phyloP scores from a whole-genome alignment of 2,797 vertebrate genomes.

The Lacerta viridis region DNA sequence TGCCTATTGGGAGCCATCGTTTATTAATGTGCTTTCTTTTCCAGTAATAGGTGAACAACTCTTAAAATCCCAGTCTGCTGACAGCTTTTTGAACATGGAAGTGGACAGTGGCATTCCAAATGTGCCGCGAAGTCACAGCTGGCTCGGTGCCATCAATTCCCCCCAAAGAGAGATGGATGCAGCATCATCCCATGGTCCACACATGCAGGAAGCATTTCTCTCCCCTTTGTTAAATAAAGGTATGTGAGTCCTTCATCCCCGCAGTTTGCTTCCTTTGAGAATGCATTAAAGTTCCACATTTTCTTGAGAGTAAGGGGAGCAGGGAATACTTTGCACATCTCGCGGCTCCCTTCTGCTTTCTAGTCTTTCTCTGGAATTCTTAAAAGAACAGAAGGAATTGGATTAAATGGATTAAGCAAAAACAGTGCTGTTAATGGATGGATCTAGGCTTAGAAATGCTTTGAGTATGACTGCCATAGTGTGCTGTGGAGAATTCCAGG shows the following conservation, averaged over 20 bases:
- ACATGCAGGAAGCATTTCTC: constrained; percentile 95
- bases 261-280: background rate
- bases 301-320: background rate
- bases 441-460: too few relatives aligned
- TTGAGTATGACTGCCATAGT: background rate
- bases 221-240: constrained; percentile 96
- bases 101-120: constrained; percentile 84
- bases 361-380: background rate
- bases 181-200: constrained; percentile 87
- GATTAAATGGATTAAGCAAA: background rate
- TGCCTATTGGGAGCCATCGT: background rate
- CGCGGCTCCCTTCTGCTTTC: background rate
- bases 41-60: constrained; percentile 88
- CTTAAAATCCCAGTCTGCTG: constrained; percentile 92
- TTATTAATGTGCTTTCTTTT: constrained; percentile 24
- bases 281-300: background rate
- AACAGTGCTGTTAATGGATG: background rate
- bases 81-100: constrained; percentile 90
- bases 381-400: background rate
- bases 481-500: background rate
- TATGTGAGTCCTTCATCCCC: constrained; percentile 67
- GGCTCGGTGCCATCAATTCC: constrained; percentile 87
- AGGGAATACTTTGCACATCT: background rate
- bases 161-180: constrained; percentile 88
- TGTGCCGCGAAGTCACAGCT: constrained; percentile 85